Conservation (phyloP, 1,140 invertebrate genomes). For the Nephila pilipes region DNA sequence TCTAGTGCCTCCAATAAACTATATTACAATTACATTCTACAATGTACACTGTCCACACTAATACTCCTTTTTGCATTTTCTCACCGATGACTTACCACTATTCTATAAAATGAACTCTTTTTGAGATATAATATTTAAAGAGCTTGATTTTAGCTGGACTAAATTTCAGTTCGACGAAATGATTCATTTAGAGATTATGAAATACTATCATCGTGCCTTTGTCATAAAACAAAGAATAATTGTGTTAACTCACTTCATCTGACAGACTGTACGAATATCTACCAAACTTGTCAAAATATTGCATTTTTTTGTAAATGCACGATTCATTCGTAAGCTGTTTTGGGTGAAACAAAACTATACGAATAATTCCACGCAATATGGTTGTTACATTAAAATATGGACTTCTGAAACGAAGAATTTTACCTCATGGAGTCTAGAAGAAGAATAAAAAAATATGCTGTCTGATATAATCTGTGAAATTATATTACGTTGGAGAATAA, state of each 20-base stretch:
- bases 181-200: not conserved
- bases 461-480: too few species aligned
- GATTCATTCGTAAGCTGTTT: not conserved
- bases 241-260: not conserved
- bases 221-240: not conserved
- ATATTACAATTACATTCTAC: not conserved
- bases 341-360: not conserved
- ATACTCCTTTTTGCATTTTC: not conserved
- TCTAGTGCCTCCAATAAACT: not conserved
- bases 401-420: not conserved
- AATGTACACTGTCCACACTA: not conserved
- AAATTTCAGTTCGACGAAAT: constrained; percentile 19
- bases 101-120: too few species aligned
- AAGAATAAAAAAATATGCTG: too few species aligned
- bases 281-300: not conserved
- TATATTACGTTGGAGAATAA: too few species aligned
- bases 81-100: constrained; percentile 11
- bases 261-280: not conserved
- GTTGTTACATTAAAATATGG: not conserved
- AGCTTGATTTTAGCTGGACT: constrained; percentile 71
- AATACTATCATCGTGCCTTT: not conserved
- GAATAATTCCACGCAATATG: not conserved
- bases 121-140: not conserved
- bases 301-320: not conserved
- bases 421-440: not conserved